Evolutionary conservation across 2,888 invertebrate species (phyloP).

Genomic region (Coenonympha arcania): DNA sequence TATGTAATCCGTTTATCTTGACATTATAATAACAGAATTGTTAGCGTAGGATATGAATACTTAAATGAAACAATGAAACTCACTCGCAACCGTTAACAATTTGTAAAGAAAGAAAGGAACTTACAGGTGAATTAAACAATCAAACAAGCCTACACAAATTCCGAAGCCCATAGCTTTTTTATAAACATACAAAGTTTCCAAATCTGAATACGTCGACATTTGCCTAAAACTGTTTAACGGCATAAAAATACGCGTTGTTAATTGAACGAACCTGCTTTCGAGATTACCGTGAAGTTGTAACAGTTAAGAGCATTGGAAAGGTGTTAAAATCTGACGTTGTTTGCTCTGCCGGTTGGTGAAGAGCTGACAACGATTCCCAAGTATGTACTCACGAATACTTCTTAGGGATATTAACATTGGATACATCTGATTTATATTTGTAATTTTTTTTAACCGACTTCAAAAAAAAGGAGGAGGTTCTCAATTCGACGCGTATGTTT

Average conservation of each 20-base stretch:
- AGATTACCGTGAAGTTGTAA: conserved; percentile 31
- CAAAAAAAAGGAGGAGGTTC: too few relatives aligned
- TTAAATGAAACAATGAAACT: too few relatives aligned
- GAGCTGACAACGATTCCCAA: conserved; percentile 22
- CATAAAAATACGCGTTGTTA: conserved; percentile 30
- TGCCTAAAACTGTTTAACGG: conserved; percentile 5
- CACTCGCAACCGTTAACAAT: too few relatives aligned
- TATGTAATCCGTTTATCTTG: too few relatives aligned
- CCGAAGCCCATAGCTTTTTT: too few relatives aligned
- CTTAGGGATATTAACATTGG: not conserved
- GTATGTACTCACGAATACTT: not conserved
- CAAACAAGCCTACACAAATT: too few relatives aligned
- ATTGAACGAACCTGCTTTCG: conserved; percentile 38
- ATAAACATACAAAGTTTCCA: not conserved
- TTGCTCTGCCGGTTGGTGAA: conserved; percentile 36
- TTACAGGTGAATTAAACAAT: too few relatives aligned
- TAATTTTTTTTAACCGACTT: not conserved
- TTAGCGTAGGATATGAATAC: too few relatives aligned
- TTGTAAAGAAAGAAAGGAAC: too few relatives aligned
- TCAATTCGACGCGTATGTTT: too few relatives aligned
- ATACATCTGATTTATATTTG: not conserved
- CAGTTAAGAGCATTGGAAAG: conserved; percentile 34
- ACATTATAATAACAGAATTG: too few relatives aligned
- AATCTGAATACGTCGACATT: conserved; percentile 5
- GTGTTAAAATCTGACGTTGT: conserved; percentile 40